Evolutionary conservation across 1,140 invertebrate genomes (phyloP), one percentile per base, ranked within the genome.

Genomic region (Trypoxylus dichotomus): DNA sequence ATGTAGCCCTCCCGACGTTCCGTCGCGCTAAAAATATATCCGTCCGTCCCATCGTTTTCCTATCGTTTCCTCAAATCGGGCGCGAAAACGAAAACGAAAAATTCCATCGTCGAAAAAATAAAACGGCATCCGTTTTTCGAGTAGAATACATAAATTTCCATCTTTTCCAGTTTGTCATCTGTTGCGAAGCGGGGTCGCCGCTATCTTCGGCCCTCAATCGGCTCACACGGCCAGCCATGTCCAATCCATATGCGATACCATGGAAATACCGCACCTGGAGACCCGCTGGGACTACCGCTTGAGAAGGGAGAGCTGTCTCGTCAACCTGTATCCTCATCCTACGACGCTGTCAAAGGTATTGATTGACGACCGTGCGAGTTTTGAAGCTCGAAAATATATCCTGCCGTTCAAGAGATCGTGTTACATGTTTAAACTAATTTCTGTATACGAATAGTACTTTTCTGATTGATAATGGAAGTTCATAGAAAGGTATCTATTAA

Each of bases 191-290:
- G 96, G 96, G 10, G 94, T 98, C 27, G 96, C 95, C 3, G 96
- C 95, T 25, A 95, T 98, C 83, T 98, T 98, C 85, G 97, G 97
- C 0, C 96, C 96, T 2, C 95, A 97, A 85, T 96, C 94, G 47
- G 91, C 93, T 0, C 94, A 96, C 73, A 96, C 95, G 2, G 94
- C 95, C 1, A 94, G 94, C 78, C 96, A 98, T 87, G 95, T 98
- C 15, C 96, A 98, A 87, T 96, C 95, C 76, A 97, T 98, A 82
- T 98, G 96, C 86, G 96, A 98, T 87, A 95, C 96, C 19, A 95
- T 98, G 92, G 96, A 98, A 88, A 94, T 98, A 82, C 97, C 97
- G 1, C 96, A 98, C 86, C 90, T 98, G 83, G 96, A 98, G 87
- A 97, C 95, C 75, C 90, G 96, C 78, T 98, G 96, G 96, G 95